phyloP scores from a whole-genome alignment of 2,888 invertebrate species.

The Bembecia ichneumoniformis region DNA sequence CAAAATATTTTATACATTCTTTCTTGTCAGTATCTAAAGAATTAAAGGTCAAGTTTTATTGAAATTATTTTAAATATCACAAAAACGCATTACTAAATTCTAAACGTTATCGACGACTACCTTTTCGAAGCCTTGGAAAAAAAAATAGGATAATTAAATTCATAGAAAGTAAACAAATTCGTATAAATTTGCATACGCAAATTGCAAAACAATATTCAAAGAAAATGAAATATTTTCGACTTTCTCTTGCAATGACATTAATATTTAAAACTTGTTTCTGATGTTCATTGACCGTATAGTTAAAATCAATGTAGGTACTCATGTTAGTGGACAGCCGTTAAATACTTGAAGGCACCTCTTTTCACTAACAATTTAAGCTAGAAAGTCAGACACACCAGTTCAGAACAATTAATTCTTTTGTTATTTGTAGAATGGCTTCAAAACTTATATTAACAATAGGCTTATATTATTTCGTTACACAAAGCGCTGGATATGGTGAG shows the following conservation, averaged over 20 bases:
- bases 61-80: no score
- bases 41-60: no score
- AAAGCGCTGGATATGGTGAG: no score
- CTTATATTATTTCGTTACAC: slow-evolving; percentile 1
- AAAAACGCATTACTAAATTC: no score
- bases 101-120: no score
- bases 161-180: no score
- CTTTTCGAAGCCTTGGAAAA: no score
- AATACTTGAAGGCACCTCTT: slow-evolving; percentile 49
- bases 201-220: slow-evolving; percentile 27
- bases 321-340: slow-evolving; percentile 43
- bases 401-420: slow-evolving; percentile 4
- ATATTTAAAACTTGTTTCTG: slow-evolving; percentile 67
- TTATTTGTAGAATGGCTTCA: background rate
- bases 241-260: slow-evolving; percentile 57
- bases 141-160: no score
- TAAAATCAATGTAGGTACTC: slow-evolving; percentile 47
- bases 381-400: slow-evolving; percentile 34
- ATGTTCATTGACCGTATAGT: slow-evolving; percentile 38
- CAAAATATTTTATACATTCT: no score
- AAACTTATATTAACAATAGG: background rate
- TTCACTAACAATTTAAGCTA: slow-evolving; percentile 45
- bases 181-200: no score
- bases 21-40: no score
- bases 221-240: slow-evolving; percentile 18